Conservation (phyloP, 2,797 vertebrate genomes). For the Catamblyrhynchus diadema region DNA sequence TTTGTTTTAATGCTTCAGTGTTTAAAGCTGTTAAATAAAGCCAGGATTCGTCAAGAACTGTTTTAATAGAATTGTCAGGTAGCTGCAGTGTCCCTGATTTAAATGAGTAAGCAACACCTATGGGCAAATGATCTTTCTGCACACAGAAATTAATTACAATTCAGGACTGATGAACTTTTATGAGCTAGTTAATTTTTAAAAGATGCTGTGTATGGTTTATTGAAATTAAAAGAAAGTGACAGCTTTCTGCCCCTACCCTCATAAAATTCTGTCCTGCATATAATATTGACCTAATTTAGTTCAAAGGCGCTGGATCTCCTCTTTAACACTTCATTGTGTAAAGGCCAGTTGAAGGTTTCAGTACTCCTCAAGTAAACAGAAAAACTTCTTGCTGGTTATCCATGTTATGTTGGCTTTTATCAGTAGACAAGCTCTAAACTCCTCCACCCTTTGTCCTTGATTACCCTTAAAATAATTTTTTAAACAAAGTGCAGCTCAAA, state of each 20-base stretch:
- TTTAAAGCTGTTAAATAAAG: slow-evolving; percentile 33
- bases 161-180: slow-evolving; percentile 70
- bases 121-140: slow-evolving; percentile 63
- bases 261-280: slow-evolving; percentile 61
- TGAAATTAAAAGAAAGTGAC: slow-evolving; percentile 66
- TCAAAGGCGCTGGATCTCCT: slow-evolving; percentile 14
- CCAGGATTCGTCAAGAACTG: slow-evolving; percentile 17
- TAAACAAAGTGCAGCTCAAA: background rate
- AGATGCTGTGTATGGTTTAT: slow-evolving; percentile 67
- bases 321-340: background rate
- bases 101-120: slow-evolving; percentile 65
- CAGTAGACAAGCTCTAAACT: background rate
- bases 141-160: slow-evolving; percentile 64
- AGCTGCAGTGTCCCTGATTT: slow-evolving; percentile 39
- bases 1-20: background rate
- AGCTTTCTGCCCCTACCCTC: slow-evolving; percentile 61
- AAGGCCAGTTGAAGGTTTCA: slow-evolving; percentile 58
- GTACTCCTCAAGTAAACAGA: background rate
- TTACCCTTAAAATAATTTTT: slow-evolving; percentile 1
- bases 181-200: slow-evolving; percentile 71
- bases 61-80: slow-evolving; percentile 47
- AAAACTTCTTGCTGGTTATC: background rate
- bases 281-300: slow-evolving; percentile 50
- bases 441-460: slow-evolving; percentile 22
- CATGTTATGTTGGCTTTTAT: background rate